A percentile compares a stretch with the other conserved stretches of the same genome.
These are phyloP conservation scores for Oncopeltus fasciatus DNA, from an alignment of 1,140 invertebrate species.

Conservation along the genomic window DNA sequence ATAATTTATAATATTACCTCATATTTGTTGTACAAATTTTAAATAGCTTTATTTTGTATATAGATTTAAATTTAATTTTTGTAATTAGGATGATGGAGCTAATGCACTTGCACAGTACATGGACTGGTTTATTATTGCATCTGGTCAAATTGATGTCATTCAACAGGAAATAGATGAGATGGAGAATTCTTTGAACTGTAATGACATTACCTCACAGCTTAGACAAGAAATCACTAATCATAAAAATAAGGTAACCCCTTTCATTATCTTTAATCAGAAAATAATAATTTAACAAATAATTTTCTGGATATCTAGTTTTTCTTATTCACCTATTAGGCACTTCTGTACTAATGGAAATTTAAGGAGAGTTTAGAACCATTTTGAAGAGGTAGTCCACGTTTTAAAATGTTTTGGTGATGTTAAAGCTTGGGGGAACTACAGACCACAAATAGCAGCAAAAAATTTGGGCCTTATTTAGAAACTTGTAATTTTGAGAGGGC, in stretches of 20 bases:
- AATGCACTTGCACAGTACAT: constrained; percentile 37
- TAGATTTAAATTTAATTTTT: background rate
- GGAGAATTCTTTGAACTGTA: constrained; percentile 46
- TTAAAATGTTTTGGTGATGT: too few species aligned
- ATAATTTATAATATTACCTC: background rate
- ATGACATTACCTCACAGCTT: constrained; percentile 51
- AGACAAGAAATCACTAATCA: constrained; percentile 49
- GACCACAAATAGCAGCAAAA: too few species aligned
- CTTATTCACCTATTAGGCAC: too few species aligned
- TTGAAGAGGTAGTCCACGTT: too few species aligned
- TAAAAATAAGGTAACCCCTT: constrained; percentile 44
- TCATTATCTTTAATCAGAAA: too few species aligned
- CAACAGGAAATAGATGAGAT: constrained; percentile 45
- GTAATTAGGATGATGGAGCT: constrained; percentile 7
- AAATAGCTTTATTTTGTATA: background rate
- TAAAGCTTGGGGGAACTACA: too few species aligned
- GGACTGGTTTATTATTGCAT: constrained; percentile 56
- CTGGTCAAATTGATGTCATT: constrained; percentile 52
- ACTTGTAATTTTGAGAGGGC: too few species aligned
- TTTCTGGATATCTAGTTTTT: too few species aligned
- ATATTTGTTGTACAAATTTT: background rate
- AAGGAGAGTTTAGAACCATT: too few species aligned
- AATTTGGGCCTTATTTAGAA: too few species aligned
- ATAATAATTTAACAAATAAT: too few species aligned
- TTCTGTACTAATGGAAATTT: too few species aligned